Percentiles rank a stretch among this genome's conserved stretches.
phyloP scores from a whole-genome alignment of 1,140 invertebrate species.

The Hylyphantes graminicola region DNA sequence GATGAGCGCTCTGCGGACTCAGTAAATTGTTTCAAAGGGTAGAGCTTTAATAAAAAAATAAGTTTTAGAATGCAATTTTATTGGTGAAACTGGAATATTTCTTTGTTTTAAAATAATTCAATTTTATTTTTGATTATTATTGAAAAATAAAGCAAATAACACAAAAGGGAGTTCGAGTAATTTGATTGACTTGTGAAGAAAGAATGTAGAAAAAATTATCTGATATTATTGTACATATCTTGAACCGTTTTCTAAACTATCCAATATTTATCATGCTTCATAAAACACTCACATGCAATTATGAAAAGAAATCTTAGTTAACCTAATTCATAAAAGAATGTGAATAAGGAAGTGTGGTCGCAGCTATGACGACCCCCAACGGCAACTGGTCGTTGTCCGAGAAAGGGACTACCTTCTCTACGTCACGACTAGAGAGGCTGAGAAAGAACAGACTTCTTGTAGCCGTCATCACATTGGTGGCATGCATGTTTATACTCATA shows the following conservation, averaged over 20 bases:
- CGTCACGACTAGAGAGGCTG: neutral
- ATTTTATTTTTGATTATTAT: no score
- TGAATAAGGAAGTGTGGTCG: neutral
- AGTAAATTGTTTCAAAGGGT: no score
- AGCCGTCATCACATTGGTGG: neutral
- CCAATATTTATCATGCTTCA: neutral
- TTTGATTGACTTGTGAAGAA: no score
- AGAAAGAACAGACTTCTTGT: slow-evolving; percentile 4
- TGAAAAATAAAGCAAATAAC: no score
- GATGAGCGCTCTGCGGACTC: no score
- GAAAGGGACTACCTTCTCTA: slow-evolving; percentile 17
- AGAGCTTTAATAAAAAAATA: no score
- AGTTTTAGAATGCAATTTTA: no score
- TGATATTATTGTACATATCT: neutral
- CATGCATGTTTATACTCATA: slow-evolving; percentile 10
- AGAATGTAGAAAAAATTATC: neutral
- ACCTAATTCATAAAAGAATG: neutral
- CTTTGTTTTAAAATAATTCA: no score
- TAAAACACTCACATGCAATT: neutral
- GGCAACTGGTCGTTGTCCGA: slow-evolving; percentile 15
- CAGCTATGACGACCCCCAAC: slow-evolving; percentile 12
- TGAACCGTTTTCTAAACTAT: neutral
- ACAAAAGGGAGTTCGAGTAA: no score
- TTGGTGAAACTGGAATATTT: no score
- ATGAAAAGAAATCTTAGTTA: neutral